These are phyloP conservation scores for Larimichthys crocea DNA, from an alignment of 2,113 vertebrate genomes.

Conservation along the genomic window DNA sequence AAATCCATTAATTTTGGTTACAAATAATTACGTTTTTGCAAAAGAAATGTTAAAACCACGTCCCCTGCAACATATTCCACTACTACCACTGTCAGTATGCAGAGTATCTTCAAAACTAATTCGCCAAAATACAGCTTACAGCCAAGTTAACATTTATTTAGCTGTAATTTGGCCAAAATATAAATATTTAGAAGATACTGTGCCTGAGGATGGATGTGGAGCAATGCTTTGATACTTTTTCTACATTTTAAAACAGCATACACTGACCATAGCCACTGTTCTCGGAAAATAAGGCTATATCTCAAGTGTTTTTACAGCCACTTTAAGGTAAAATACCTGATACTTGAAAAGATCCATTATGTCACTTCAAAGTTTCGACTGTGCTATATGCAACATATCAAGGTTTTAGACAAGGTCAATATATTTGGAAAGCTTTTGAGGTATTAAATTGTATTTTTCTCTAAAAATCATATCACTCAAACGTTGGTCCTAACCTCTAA, in stretches of 20 bases:
- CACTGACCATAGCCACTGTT: neutral
- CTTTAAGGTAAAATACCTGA: neutral
- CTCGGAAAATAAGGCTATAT: neutral
- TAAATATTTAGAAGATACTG: neutral
- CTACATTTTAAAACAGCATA: too few species aligned
- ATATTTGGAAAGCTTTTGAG: constrained; percentile 24
- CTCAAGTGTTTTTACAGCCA: neutral
- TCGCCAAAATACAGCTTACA: neutral
- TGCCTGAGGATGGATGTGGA: neutral
- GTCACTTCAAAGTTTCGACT: neutral
- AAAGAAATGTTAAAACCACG: neutral
- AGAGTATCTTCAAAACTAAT: neutral
- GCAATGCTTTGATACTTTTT: neutral
- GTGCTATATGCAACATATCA: neutral
- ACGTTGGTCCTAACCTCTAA: constrained; percentile 21
- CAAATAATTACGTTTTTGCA: neutral
- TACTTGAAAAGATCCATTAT: neutral
- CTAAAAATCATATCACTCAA: constrained; percentile 3
- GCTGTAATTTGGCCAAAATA: neutral
- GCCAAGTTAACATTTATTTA: neutral
- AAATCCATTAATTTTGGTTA: neutral
- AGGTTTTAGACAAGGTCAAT: constrained; percentile 6
- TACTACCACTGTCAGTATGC: neutral
- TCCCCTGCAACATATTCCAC: neutral
- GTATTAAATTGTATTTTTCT: neutral